Base-by-base conservation (phyloP, 2,888 invertebrate species). In the Ectemnius lituratus region DNA sequence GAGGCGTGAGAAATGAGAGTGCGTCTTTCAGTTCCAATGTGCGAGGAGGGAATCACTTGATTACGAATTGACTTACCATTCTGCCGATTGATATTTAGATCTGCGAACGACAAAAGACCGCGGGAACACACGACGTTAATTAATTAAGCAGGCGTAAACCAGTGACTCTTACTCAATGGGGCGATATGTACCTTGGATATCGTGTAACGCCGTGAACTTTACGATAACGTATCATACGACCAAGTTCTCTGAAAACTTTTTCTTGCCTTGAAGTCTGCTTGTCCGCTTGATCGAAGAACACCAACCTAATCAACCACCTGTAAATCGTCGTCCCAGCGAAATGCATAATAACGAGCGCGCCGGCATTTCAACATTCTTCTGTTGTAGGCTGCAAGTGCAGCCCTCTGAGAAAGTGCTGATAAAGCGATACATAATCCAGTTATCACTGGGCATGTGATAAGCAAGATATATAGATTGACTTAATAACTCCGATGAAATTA, bases 191-290 rank as follows among this genome's bases (percentile, higher is more conserved):
- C 70, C 49, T 78, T 73, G 4, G 37, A 11, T 71, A 67, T 82
- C 61, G 58, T 62, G 27, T 52, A 60, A 69, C 46, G 63, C 28
- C 20, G 61, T 65, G 66, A 68, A 67, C 45, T 75, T 70, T 62
- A n/a, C 58, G 67, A 74, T 76, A 78, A 76, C 63, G 8, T 76
- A 71, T 71, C 67, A 49, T 49, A n/a, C 18, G 20, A 23, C 66
- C 58, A 37, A 62, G 28, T 5, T 45, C 47, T 49, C 59, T 45
- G 59, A 73, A 70, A 70, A 62, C 63, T 70, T 2, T n/a, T 14
- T 27, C 4, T 60, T 6, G 45, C 5, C 37, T 28, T 60, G 37
- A n/a, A n/a, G 52, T 16, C 8, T 11, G 37, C 11, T 37, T 11
- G 8, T 37, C 37, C 11, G 6, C 11, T 11, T 37, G 37, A 37